Evolutionary conservation across 1,140 invertebrate genomes (phyloP).

Genomic region (Eriosoma lanigerum): DNA sequence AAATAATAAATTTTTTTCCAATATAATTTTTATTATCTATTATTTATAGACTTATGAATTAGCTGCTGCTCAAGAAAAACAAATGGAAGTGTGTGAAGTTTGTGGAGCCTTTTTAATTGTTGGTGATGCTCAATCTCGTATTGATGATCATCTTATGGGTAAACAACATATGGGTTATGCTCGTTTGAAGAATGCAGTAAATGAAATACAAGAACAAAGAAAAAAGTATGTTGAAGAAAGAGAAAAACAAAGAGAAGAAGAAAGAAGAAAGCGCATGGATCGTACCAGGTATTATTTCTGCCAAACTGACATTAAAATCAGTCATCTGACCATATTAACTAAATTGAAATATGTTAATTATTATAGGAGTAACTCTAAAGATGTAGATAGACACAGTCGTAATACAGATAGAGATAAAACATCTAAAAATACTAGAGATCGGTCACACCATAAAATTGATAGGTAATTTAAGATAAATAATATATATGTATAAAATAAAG

Average conservation of each 20-base stretch:
- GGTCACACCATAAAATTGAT: constrained; percentile 28
- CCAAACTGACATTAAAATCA: too few species aligned
- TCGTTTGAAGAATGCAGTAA: constrained; percentile 67
- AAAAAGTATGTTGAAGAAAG: constrained; percentile 52
- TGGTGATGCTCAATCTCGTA: constrained; percentile 95
- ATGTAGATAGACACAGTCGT: constrained; percentile 37
- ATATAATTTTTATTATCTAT: constrained; percentile 32
- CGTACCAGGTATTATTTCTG: constrained; percentile 24
- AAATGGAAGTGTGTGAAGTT: constrained; percentile 98
- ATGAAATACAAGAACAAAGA: constrained; percentile 61
- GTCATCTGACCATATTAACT: background rate
- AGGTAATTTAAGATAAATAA: constrained; percentile 8
- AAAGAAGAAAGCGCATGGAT: constrained; percentile 39
- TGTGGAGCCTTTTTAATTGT: constrained; percentile 98
- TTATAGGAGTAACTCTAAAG: constrained; percentile 33
- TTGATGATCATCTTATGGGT: constrained; percentile 96
- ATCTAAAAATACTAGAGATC: constrained; percentile 38
- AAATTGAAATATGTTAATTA: background rate
- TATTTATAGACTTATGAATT: constrained; percentile 69
- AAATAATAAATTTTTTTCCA: constrained; percentile 48
- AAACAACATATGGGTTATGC: constrained; percentile 96
- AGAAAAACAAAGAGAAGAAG: constrained; percentile 45
- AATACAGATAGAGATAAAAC: constrained; percentile 24
- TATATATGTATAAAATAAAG: too few species aligned
- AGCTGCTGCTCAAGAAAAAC: constrained; percentile 87